Evolutionary conservation across 2,888 invertebrate species (phyloP).

Genomic region (Ornithoptera alexandrae): DNA sequence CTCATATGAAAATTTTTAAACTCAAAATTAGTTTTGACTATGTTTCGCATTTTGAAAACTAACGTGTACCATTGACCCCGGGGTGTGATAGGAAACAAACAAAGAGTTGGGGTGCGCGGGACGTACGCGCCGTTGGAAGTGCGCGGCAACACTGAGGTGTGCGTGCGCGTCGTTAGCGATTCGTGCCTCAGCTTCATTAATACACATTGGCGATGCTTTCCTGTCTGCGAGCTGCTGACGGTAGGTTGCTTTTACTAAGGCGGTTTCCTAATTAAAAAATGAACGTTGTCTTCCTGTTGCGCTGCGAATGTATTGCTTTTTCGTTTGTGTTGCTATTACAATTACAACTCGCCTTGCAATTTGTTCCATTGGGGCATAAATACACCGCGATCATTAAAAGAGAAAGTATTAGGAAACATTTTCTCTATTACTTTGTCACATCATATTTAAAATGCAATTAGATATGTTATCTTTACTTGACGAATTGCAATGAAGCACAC

Average conservation of each 20-base stretch:
- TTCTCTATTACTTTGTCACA: constrained; percentile 11
- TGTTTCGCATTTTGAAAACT: constrained; percentile 34
- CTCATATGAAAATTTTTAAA: constrained; percentile 12
- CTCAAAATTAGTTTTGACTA: constrained; percentile 5
- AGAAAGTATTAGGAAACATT: constrained; percentile 19
- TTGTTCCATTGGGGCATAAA: constrained; percentile 11
- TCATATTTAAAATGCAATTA: neutral
- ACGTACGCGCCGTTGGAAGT: constrained; percentile 60
- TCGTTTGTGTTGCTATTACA: constrained; percentile 31
- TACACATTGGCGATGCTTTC: constrained; percentile 69
- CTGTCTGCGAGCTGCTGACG: constrained; percentile 67
- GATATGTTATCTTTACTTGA: neutral
- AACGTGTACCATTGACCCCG: constrained; percentile 37
- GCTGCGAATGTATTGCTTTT: constrained; percentile 28
- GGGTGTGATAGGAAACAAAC: constrained; percentile 45
- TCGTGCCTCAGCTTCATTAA: constrained; percentile 71
- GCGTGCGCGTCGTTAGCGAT: constrained; percentile 53
- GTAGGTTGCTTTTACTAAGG: constrained; percentile 74
- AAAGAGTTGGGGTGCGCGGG: constrained; percentile 41
- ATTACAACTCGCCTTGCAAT: constrained; percentile 3
- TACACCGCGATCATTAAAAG: constrained; percentile 4
- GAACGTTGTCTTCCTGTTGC: constrained; percentile 47
- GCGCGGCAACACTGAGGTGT: constrained; percentile 67
- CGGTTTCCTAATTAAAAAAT: constrained; percentile 77
- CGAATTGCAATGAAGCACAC: too few relatives aligned